Evolutionary conservation across 2,888 invertebrate genomes (phyloP).

Genomic region (Rhagium mordax): DNA sequence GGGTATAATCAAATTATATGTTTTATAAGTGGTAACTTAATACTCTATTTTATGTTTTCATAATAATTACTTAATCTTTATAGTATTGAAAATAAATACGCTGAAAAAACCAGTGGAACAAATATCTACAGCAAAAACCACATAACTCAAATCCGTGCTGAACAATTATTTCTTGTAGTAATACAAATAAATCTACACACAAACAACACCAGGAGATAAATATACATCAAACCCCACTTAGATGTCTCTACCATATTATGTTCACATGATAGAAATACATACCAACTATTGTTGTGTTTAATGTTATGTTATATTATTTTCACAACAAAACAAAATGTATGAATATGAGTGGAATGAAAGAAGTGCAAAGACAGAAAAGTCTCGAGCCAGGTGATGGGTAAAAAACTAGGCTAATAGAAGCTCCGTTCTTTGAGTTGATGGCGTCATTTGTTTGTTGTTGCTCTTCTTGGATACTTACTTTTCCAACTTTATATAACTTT

Average conservation of each 20-base stretch:
- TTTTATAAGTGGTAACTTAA: too few relatives aligned
- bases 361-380: background rate
- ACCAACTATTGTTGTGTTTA: background rate
- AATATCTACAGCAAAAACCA: slow-evolving; percentile 13
- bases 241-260: background rate
- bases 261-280: background rate
- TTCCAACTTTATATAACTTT: background rate
- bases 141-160: background rate
- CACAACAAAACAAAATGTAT: background rate
- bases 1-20: too few relatives aligned
- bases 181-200: background rate
- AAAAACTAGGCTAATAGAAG: background rate
- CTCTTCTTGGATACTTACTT: background rate
- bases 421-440: background rate
- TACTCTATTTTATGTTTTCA: too few relatives aligned
- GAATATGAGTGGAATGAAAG: background rate
- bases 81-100: too few relatives aligned
- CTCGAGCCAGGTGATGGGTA: background rate
- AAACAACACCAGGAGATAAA: background rate
- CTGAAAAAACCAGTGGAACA: background rate
- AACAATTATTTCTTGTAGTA: slow-evolving; percentile 11
- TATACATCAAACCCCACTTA: background rate
- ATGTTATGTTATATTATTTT: background rate
- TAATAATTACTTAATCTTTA: too few relatives aligned
- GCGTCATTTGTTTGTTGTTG: background rate